phyloP scores from a whole-genome alignment of 2,888 invertebrate genomes.

The Exocentrus adspersus region DNA sequence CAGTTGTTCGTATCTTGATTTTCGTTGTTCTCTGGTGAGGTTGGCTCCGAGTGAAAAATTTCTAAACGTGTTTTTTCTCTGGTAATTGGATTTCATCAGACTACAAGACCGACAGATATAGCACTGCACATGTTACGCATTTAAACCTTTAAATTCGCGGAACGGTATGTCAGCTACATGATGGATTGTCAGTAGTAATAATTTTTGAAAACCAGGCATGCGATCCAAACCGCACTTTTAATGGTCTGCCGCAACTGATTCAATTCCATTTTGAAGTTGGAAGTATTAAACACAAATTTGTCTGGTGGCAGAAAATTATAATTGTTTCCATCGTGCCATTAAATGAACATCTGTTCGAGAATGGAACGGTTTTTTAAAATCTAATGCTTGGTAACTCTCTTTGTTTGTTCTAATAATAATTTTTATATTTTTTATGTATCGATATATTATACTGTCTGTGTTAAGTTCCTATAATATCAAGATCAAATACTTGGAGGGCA shows the following conservation, averaged over 20 bases:
- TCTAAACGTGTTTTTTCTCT: too few species aligned
- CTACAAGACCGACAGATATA: neutral
- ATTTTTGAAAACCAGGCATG: conserved; percentile 1
- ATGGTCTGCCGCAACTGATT: neutral
- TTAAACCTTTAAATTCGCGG: neutral
- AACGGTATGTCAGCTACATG: neutral
- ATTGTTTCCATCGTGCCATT: neutral
- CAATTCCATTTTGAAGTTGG: neutral
- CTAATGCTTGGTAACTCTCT: too few species aligned
- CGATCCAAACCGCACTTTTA: neutral
- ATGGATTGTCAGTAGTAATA: neutral
- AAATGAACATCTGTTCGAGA: neutral
- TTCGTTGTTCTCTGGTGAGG: too few species aligned
- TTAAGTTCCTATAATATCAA: neutral
- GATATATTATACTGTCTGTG: too few species aligned
- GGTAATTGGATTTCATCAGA: neutral
- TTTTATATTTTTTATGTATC: too few species aligned
- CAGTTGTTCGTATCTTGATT: too few species aligned
- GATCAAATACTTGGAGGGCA: neutral
- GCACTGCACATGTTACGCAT: neutral
- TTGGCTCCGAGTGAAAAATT: too few species aligned
- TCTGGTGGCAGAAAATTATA: neutral
- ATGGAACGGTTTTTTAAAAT: neutral
- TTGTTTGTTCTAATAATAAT: too few species aligned
- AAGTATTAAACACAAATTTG: neutral